Percentiles rank a stretch among this genome's conserved stretches.
Conservation (phyloP, 2,113 vertebrate genomes). For the Coracopsis vasa region DNA sequence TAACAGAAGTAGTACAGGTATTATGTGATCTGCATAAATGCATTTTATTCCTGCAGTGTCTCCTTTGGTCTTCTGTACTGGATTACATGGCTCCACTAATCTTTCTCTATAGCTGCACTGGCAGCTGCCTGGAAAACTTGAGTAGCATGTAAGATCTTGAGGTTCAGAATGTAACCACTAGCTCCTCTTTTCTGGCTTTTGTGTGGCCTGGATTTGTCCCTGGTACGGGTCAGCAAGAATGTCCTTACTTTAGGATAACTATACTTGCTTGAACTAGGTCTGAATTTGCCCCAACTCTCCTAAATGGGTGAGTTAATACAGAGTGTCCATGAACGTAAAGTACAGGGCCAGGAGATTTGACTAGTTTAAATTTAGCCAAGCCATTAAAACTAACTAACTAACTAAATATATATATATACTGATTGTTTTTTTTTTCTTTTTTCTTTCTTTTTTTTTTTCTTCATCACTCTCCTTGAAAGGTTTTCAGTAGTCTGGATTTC, state of each 20-base stretch:
- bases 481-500: conserved; percentile 34
- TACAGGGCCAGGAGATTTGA: neutral
- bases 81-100: neutral
- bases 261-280: neutral
- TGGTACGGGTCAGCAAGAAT: neutral
- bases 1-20: neutral
- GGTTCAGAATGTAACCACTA: neutral
- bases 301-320: neutral
- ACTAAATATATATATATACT: too few relatives aligned
- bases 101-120: accelerated
- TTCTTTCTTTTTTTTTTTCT: neutral
- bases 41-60: neutral
- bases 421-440: neutral
- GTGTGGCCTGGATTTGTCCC: neutral
- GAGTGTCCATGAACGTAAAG: neutral
- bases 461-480: conserved; percentile 4
- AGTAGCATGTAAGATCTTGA: neutral
- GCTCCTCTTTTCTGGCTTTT: neutral
- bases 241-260: neutral
- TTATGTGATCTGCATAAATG: neutral
- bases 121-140: neutral
- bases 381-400: neutral
- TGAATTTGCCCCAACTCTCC: neutral
- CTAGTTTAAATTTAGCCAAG: neutral
- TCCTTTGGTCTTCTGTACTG: neutral